These are phyloP conservation scores for Fragum fragum DNA, from an alignment of 2,888 invertebrate species.

Conservation along the genomic window DNA sequence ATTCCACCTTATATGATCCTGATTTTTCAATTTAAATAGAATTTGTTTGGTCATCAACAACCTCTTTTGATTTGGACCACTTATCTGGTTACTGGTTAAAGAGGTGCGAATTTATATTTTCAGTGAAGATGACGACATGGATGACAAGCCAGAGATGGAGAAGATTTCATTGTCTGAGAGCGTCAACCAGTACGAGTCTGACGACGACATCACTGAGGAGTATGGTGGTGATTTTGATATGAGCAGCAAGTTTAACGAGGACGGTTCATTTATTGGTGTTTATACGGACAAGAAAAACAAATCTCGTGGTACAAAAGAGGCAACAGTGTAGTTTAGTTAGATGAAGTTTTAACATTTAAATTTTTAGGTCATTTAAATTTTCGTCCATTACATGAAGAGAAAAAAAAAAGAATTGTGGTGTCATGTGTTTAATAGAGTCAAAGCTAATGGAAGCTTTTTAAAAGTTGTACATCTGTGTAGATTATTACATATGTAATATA, in stretches of 20 bases:
- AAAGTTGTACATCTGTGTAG: not conserved
- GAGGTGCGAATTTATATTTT: not conserved
- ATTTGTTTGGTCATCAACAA: too few species aligned
- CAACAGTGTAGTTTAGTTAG: constrained; percentile 50
- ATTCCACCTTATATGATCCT: too few species aligned
- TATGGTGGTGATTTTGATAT: constrained; percentile 70
- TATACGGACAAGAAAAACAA: constrained; percentile 71
- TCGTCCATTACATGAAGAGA: not conserved
- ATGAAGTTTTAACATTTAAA: not conserved
- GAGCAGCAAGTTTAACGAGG: constrained; percentile 71
- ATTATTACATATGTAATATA: not conserved
- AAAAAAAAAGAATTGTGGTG: not conserved
- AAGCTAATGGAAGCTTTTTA: not conserved
- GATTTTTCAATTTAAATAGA: too few species aligned
- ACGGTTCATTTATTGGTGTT: constrained; percentile 73
- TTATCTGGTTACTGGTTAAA: too few species aligned
- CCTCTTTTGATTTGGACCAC: too few species aligned
- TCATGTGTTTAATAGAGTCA: not conserved
- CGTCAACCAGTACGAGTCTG: constrained; percentile 66
- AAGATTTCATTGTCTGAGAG: constrained; percentile 68
- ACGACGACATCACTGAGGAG: constrained; percentile 69
- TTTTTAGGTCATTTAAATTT: not conserved
- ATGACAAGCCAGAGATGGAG: constrained; percentile 62
- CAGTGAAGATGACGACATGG: constrained; percentile 61
- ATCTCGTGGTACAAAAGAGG: constrained; percentile 45